phyloP scores from a whole-genome alignment of 1,140 invertebrate genomes.

The Nixonia krombeini region DNA sequence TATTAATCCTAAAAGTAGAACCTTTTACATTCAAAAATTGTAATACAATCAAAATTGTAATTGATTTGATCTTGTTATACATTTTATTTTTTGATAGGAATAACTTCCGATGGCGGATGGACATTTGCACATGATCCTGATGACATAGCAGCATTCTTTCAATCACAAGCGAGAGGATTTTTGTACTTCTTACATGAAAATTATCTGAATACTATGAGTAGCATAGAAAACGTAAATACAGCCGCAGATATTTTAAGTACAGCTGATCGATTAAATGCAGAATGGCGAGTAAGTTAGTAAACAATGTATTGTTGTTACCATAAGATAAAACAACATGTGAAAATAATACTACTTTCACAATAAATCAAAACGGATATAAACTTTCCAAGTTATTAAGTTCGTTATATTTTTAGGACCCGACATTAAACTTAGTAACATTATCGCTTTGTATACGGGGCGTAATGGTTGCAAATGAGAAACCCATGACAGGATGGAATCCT shows the following conservation, averaged over 20 bases:
- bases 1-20: constrained; percentile 81
- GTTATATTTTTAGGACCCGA: constrained; percentile 52
- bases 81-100: constrained; percentile 37
- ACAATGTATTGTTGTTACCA: too few species aligned
- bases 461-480: constrained; percentile 79
- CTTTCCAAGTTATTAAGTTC: constrained; percentile 1
- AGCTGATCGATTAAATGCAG: constrained; percentile 76
- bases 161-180: constrained; percentile 76
- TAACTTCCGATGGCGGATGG: constrained; percentile 41
- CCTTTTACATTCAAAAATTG: constrained; percentile 7
- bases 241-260: constrained; percentile 76
- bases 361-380: neutral
- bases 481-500: constrained; percentile 80
- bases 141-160: constrained; percentile 77
- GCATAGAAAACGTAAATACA: constrained; percentile 72
- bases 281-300: constrained; percentile 74
- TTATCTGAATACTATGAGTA: constrained; percentile 79
- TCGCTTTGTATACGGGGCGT: constrained; percentile 75
- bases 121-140: constrained; percentile 76
- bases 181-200: constrained; percentile 81
- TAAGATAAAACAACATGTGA: too few species aligned
- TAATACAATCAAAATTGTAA: constrained; percentile 12
- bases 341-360: too few species aligned
- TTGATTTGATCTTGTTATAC: constrained; percentile 3
- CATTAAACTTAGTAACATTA: constrained; percentile 58